Evolutionary conservation across 2,113 vertebrate genomes (phyloP).

Genomic region (Morone chrysops): DNA sequence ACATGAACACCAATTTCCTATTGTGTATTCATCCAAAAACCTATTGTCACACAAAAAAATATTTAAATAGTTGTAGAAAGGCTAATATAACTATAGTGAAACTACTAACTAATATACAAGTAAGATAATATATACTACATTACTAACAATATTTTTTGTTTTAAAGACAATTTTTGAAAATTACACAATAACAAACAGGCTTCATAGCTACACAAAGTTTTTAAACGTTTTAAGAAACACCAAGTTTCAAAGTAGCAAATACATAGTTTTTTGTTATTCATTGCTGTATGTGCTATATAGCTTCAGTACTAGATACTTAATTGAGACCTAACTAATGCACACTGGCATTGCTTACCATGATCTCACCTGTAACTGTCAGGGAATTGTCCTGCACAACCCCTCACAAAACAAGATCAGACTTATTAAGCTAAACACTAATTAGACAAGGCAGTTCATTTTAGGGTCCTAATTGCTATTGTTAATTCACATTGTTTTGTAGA

Average conservation of each 20-base stretch:
- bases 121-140: too few species aligned
- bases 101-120: too few species aligned
- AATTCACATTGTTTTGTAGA: constrained; percentile 43
- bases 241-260: background rate
- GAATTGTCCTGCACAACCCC: background rate
- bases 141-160: too few species aligned
- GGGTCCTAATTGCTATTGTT: constrained; percentile 54
- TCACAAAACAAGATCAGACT: background rate
- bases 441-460: constrained; percentile 71
- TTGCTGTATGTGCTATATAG: background rate
- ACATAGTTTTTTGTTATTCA: background rate
- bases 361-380: constrained; percentile 32
- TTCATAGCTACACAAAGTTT: background rate
- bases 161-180: too few species aligned
- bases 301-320: constrained; percentile 13
- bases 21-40: too few species aligned
- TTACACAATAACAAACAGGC: background rate
- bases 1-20: background rate
- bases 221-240: background rate
- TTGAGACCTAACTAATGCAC: constrained; percentile 16
- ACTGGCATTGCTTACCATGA: constrained; percentile 13
- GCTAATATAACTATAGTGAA: too few species aligned
- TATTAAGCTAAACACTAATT: constrained; percentile 62
- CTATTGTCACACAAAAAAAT: background rate
- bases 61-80: background rate